Conservation (phyloP, 1,140 invertebrate species). For the Drosophila carrolli region DNA sequence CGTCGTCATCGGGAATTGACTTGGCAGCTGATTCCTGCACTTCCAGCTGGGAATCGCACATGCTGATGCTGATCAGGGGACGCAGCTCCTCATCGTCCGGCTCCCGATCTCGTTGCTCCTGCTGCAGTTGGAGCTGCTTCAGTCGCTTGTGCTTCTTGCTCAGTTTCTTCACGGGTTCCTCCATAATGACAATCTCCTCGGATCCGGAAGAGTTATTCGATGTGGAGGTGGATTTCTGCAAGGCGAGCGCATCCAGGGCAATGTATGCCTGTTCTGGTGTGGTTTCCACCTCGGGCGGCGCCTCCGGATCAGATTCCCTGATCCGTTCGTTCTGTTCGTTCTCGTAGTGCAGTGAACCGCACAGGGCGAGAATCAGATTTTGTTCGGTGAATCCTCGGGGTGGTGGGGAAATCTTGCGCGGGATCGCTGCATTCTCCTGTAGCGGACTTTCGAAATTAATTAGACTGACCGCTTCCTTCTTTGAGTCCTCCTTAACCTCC, state of each 20-base stretch:
- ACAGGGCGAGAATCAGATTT: constrained; percentile 78
- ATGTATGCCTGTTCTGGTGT: constrained; percentile 12
- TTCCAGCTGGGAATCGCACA: constrained; percentile 70
- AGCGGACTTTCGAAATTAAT: constrained; percentile 82
- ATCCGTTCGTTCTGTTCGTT: constrained; percentile 46
- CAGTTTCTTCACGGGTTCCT: constrained; percentile 68
- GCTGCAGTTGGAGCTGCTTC: constrained; percentile 49
- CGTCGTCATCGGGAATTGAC: background rate
- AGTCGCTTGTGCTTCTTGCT: constrained; percentile 77
- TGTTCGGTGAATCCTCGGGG: constrained; percentile 69
- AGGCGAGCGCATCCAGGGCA: constrained; percentile 3
- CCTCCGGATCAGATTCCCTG: background rate
- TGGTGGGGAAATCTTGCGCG: constrained; percentile 62
- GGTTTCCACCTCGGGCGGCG: constrained; percentile 10
- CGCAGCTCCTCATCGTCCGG: constrained; percentile 64
- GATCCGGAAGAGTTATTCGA: constrained; percentile 75
- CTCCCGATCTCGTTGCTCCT: constrained; percentile 37
- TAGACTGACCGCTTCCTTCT: constrained; percentile 49
- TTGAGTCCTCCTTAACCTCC: constrained; percentile 26
- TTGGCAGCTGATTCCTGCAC: constrained; percentile 5
- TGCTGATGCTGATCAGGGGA: constrained; percentile 69
- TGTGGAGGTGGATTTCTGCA: constrained; percentile 55
- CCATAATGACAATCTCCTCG: constrained; percentile 74
- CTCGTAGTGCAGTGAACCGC: constrained; percentile 80
- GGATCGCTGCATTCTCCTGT: constrained; percentile 59